These are phyloP conservation scores for Acomys russatus DNA, from an alignment of 2,797 vertebrate genomes.

Conservation along the genomic window DNA sequence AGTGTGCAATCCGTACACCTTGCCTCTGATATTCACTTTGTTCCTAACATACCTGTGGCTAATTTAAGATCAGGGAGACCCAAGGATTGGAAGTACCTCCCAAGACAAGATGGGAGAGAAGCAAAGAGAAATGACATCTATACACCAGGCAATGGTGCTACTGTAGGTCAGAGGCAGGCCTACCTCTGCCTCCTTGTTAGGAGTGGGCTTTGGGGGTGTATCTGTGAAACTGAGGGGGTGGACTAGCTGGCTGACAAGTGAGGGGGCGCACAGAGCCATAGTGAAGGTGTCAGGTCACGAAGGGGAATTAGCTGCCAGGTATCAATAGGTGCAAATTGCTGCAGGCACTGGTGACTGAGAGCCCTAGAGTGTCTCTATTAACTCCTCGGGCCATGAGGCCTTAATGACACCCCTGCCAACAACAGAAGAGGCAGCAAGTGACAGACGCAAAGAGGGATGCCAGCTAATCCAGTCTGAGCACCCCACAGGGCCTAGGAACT, in stretches of 20 bases:
- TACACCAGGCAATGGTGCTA: background rate
- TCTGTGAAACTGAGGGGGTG: background rate
- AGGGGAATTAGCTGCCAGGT: slow-evolving; percentile 59
- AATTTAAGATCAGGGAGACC: background rate
- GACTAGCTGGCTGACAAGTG: background rate
- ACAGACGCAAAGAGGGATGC: slow-evolving; percentile 54
- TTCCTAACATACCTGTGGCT: no score
- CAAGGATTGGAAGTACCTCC: background rate
- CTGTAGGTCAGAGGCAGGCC: background rate
- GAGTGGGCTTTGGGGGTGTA: background rate
- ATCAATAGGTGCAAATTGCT: slow-evolving; percentile 57
- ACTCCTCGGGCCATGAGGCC: slow-evolving; percentile 61
- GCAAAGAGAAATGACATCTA: background rate
- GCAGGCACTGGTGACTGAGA: slow-evolving; percentile 31
- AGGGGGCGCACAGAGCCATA: background rate
- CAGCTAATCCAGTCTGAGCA: slow-evolving; percentile 66
- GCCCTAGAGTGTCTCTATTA: slow-evolving; percentile 63
- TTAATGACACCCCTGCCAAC: slow-evolving; percentile 73
- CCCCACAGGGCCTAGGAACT: slow-evolving; percentile 10
- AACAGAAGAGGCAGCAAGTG: slow-evolving; percentile 27
- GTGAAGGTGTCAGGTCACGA: slow-evolving; percentile 39
- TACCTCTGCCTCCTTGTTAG: background rate
- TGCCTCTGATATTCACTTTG: background rate
- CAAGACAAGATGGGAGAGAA: background rate
- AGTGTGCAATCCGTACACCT: background rate